phyloP scores from a whole-genome alignment of 2,797 vertebrate genomes.

The Sebastiscus albofasciatus region DNA sequence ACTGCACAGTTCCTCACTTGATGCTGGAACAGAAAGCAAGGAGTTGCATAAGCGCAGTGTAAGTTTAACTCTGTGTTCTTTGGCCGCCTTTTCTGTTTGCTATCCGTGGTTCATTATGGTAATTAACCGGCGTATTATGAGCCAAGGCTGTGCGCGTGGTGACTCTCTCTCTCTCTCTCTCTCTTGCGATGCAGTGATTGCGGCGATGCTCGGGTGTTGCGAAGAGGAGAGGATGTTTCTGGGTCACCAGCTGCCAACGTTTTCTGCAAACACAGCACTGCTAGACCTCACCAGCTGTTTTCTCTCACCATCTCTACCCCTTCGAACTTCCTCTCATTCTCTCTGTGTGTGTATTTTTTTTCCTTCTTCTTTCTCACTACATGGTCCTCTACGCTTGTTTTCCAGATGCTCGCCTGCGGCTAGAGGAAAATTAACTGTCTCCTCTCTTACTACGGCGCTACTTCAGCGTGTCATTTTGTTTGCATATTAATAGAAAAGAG shows the following conservation, averaged over 20 bases:
- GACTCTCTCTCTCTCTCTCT: conserved; percentile 14
- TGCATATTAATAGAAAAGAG: conserved; percentile 55
- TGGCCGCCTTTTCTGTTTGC: conserved; percentile 33
- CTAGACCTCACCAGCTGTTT: conserved; percentile 78
- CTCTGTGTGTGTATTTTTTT: not conserved
- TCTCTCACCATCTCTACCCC: conserved; percentile 54
- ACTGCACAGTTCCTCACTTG: not conserved
- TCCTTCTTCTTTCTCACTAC: not conserved
- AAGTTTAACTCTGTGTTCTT: conserved; percentile 34
- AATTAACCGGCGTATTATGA: conserved; percentile 46
- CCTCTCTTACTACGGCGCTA: conserved; percentile 25
- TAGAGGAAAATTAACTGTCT: conserved; percentile 60
- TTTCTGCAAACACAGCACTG: conserved; percentile 78
- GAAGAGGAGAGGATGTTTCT: conserved; percentile 71
- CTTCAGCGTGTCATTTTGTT: conserved; percentile 55
- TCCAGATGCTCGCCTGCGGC: conserved; percentile 62
- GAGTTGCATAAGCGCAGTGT: conserved; percentile 21
- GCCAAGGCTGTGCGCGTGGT: conserved; percentile 19
- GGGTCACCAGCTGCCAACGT: conserved; percentile 78
- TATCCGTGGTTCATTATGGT: conserved; percentile 47
- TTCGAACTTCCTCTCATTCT: conserved; percentile 46
- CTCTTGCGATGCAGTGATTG: conserved; percentile 51
- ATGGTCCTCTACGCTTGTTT: conserved; percentile 26
- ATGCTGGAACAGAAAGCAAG: conserved; percentile 4
- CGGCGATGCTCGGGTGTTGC: conserved; percentile 39